phyloP scores from a whole-genome alignment of 2,888 invertebrate species.

The Drosophila prostipennis region DNA sequence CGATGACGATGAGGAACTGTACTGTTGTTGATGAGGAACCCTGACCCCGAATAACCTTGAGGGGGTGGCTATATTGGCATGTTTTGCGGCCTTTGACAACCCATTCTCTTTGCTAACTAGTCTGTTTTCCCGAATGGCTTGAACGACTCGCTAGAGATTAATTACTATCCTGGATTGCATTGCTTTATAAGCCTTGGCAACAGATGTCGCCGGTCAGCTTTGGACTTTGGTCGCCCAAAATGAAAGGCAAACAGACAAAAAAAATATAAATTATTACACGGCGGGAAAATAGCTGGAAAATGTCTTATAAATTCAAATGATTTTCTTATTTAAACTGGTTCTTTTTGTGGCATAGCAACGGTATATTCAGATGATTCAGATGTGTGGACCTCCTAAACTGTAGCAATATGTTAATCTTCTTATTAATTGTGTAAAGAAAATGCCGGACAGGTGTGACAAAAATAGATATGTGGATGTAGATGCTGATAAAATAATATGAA shows the following conservation, averaged over 20 bases:
- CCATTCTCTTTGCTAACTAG: conserved; percentile 19
- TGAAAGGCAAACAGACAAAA: neutral
- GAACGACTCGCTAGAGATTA: conserved; percentile 7
- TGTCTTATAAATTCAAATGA: no score
- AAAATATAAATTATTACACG: conserved; percentile 20
- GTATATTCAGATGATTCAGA: neutral
- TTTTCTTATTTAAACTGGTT: neutral
- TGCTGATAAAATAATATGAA: neutral
- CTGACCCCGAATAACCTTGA: conserved; percentile 29
- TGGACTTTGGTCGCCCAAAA: conserved; percentile 28
- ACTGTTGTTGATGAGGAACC: conserved; percentile 3
- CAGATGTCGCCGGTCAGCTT: conserved; percentile 15
- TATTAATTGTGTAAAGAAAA: conserved; percentile 9
- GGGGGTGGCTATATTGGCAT: conserved; percentile 2
- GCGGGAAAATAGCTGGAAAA: neutral
- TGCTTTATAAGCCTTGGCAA: conserved; percentile 10
- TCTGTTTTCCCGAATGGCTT: conserved; percentile 16
- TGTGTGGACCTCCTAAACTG: neutral
- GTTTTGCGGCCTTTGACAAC: neutral
- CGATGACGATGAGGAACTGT: conserved; percentile 53
- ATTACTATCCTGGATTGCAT: conserved; percentile 13
- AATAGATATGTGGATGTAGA: neutral
- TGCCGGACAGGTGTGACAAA: conserved; percentile 4
- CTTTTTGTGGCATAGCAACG: conserved; percentile 10
- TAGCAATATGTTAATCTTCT: conserved; percentile 2